Evolutionary conservation across 1,140 invertebrate species (phyloP), one percentile per base, ranked within the genome.

Genomic region (Brachionus asplanchnoidis): DNA sequence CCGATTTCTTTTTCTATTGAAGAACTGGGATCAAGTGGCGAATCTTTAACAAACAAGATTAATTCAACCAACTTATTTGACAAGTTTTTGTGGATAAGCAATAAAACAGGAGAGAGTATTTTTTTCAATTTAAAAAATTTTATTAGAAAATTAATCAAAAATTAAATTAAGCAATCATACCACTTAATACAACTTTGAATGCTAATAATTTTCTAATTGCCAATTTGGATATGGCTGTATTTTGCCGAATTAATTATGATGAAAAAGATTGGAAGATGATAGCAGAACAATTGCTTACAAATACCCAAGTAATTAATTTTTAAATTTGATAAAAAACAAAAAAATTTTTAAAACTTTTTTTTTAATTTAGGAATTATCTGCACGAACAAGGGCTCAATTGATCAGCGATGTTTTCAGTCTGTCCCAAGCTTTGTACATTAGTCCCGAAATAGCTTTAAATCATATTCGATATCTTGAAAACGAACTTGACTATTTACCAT

Each of bases 401-500:
- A 85, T 85, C 26, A 75, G 75, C 26, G 85, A 85, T 36, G 32
- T 46, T 46, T 78, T 85, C 36, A 84, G 79, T 20, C 60, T 85
- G 8, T 23, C 85, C 1, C 65, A 65, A 82, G 82, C 50, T 44
- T 12, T 56, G 11, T 26, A 80, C 12, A 23, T 66, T 9, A 68
- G 32, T 7, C 23, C 32, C 9, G 26, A 44, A 66, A 42, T 46
- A 9, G 87, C 89, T 4, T 85, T 91, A 66, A 86, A 88, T 53
- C 86, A 91, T 82, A 87, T 87, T 14, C 86, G 85, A n/a, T 91
- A 91, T 85, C 83, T 91, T 66, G 85, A 88, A 14, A 86, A 87
- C 28, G 91, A 92, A 85, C 84, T 46, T 1, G 86, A 89, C 80
- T 88, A 89, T 84, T 86, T 91, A 6, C 90, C 91, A 2, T 92